Conservation (phyloP, 2,797 vertebrate genomes). For the Pangasius macronema region DNA sequence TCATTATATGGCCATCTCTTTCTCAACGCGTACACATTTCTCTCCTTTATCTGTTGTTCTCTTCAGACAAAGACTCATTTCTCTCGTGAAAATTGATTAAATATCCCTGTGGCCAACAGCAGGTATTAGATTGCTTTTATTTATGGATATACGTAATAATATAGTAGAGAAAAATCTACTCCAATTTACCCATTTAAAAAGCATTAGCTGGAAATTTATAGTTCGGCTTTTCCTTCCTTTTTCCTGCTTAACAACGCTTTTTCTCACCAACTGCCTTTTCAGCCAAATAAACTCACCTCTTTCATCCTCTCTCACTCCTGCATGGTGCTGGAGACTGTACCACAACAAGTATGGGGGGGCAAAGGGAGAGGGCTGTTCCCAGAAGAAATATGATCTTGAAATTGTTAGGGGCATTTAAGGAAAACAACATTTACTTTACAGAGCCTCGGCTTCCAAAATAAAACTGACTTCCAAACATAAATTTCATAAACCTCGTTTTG, state of each 20-base stretch:
- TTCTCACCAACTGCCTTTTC: not conserved
- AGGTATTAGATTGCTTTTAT: conserved; percentile 3
- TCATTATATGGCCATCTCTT: not conserved
- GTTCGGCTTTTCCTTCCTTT: not conserved
- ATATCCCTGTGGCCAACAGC: not conserved
- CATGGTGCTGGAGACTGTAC: not conserved
- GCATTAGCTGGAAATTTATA: not conserved
- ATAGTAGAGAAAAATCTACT: not conserved
- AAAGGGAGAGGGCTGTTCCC: not conserved
- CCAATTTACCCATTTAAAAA: not conserved
- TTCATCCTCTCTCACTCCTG: not conserved
- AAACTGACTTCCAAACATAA: not conserved
- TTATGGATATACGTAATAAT: not conserved
- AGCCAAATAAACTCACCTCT: not conserved
- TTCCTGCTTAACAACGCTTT: not conserved
- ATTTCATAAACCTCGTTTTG: not conserved
- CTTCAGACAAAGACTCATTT: not conserved
- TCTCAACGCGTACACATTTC: not conserved
- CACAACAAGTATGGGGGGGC: not conserved
- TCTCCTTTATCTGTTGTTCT: not conserved
- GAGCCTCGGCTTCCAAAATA: not conserved
- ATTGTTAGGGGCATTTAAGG: not conserved
- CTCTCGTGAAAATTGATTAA: not conserved
- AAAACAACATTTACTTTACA: not conserved
- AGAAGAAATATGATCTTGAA: not conserved